These are phyloP conservation scores for Ceratina japonica DNA, from an alignment of 1,140 invertebrate genomes.

Conservation along the genomic window DNA sequence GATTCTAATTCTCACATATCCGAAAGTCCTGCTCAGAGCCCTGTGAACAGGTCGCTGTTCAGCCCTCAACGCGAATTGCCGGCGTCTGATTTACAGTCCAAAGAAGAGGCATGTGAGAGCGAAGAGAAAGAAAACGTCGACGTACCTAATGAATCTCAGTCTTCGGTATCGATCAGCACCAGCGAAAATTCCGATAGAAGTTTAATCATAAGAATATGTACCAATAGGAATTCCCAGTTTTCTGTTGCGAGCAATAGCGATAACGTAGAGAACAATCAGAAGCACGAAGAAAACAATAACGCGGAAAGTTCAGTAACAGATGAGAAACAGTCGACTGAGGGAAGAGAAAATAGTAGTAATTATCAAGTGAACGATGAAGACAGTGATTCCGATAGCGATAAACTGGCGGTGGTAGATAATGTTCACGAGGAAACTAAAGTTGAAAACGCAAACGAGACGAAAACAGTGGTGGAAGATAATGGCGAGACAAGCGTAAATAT, in stretches of 20 bases:
- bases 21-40: conserved; percentile 55
- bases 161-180: conserved; percentile 64
- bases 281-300: conserved; percentile 75
- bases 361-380: conserved; percentile 60
- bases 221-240: conserved; percentile 76
- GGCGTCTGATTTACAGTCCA: conserved; percentile 32
- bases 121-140: conserved; percentile 44
- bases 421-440: conserved; percentile 53
- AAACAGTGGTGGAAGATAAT: neutral
- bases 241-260: conserved; percentile 66
- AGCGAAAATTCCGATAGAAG: conserved; percentile 72
- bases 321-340: conserved; percentile 56
- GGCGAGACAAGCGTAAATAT: neutral
- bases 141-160: conserved; percentile 57
- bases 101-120: conserved; percentile 34
- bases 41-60: conserved; percentile 58
- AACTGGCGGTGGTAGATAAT: conserved; percentile 66
- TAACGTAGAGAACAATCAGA: conserved; percentile 54
- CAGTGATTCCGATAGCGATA: conserved; percentile 70
- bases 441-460: conserved; percentile 41
- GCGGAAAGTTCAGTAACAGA: conserved; percentile 63
- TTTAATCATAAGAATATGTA: conserved; percentile 77
- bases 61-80: conserved; percentile 61
- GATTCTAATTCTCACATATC: conserved; percentile 47
- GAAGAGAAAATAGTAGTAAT: conserved; percentile 38